Evolutionary conservation across 2,797 vertebrate genomes (phyloP).

Genomic region (Brachyalestes nurse): DNA sequence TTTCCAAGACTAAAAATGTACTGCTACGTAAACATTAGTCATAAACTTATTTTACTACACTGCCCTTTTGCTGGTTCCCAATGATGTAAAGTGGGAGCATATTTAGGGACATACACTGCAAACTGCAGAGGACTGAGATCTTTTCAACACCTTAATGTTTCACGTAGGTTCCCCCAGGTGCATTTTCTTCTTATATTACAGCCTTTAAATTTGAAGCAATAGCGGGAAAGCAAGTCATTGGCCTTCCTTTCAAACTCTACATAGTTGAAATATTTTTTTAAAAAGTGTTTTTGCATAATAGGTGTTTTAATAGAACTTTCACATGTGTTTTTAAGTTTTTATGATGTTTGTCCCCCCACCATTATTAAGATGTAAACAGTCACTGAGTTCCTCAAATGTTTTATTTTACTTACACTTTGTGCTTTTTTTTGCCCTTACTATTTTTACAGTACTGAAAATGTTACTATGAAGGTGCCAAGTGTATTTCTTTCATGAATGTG

Average conservation of each 20-base stretch:
- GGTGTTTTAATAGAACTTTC: conserved; percentile 19
- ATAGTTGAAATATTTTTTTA: neutral
- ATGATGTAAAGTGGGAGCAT: no score
- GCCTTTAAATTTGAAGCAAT: neutral
- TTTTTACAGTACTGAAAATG: conserved; percentile 1
- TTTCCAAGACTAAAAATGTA: no score
- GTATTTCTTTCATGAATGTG: conserved; percentile 15
- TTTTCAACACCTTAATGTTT: neutral
- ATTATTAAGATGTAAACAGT: neutral
- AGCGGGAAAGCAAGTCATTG: neutral
- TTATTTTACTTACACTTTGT: neutral
- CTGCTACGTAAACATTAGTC: no score
- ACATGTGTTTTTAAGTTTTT: neutral
- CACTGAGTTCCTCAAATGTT: neutral
- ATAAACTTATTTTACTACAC: no score
- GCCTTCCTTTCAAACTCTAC: neutral
- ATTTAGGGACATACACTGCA: no score
- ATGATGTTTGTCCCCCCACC: neutral
- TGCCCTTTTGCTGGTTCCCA: no score
- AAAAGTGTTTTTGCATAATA: neutral
- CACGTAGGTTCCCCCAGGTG: neutral
- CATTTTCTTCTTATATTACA: neutral
- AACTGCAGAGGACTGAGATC: neutral
- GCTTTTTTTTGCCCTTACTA: neutral
- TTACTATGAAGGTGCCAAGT: conserved; percentile 16